Percentiles rank a stretch among this genome's conserved stretches.
Conservation (phyloP, 2,888 invertebrate species). For the Orthosia gracilis region DNA sequence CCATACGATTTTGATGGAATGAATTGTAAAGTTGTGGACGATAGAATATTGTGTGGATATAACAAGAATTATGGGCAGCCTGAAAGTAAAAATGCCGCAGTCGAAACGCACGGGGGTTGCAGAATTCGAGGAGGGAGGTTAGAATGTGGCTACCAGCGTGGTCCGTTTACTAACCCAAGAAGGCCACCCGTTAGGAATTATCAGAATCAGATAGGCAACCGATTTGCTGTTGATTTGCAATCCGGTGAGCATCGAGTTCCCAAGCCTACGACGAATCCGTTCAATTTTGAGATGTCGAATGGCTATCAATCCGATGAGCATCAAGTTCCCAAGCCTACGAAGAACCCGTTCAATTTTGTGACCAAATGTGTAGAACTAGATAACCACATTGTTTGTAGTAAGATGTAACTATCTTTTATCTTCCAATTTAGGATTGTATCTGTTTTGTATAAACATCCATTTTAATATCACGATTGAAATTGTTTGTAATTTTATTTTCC, state of each 20-base stretch:
- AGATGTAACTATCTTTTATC: background rate
- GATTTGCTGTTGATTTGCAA: no score
- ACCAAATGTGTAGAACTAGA: constrained; percentile 46
- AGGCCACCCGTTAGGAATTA: constrained; percentile 63
- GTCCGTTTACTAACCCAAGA: constrained; percentile 71
- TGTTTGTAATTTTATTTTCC: constrained; percentile 6
- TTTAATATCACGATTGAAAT: background rate
- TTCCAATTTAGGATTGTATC: background rate
- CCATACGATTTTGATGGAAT: constrained; percentile 77
- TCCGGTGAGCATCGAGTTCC: background rate
- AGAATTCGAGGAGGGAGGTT: constrained; percentile 78
- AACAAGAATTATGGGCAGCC: constrained; percentile 79
- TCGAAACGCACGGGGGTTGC: constrained; percentile 75
- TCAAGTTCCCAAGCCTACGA: constrained; percentile 6
- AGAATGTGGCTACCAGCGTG: constrained; percentile 82
- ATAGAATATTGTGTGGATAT: constrained; percentile 83
- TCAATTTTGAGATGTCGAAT: constrained; percentile 4
- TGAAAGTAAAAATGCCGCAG: constrained; percentile 54
- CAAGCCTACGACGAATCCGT: constrained; percentile 16
- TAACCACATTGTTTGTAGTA: constrained; percentile 48
- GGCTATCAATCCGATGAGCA: background rate
- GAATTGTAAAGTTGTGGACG: constrained; percentile 76
- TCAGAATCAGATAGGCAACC: background rate
- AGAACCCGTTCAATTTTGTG: background rate
- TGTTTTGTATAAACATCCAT: constrained; percentile 1